Evolutionary conservation across 1,140 invertebrate genomes (phyloP), one percentile per base, ranked within the genome.

Genomic region (Brachionus rotundiformis): DNA sequence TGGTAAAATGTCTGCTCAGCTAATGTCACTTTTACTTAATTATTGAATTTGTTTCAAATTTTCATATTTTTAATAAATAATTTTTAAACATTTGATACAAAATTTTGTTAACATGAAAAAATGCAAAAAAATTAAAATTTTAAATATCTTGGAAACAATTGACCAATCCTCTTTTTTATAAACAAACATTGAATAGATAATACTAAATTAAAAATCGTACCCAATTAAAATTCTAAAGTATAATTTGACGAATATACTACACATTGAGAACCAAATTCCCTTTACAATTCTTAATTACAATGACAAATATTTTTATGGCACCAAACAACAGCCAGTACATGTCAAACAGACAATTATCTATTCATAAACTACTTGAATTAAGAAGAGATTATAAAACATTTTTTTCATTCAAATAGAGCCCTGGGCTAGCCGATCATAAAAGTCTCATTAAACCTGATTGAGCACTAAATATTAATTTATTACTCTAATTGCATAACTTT

Each of bases 401-500:
- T 54, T 23, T 54, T 16, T 54, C 19, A 19, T 4, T 8, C 7
- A 19, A 16, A 25, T 19, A 54, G 7, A 25, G 47, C 47, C 19
- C n/a, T 7, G 47, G 16, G 47, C 47, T 54, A 23, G n/a, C 23
- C 23, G 47, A 54, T 25, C 47, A 68, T 68, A 68, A 33, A 68
- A 68, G 16, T 68, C 63, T 68, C 31, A 68, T 68, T 33, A 29
- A 11, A 63, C 8, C 29, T 63, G 61, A 63, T 63, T 63, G 61
- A 63, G 61, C 61, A 63, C 25, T 29, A 63, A 63, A 36, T 36
- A 68, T 68, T 36, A 68, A 36, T 68, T 36, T 36, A 36, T 68
- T 68, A 16, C 29, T 36, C 33, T 36, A 68, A 68, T 68, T 68
- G 63, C 63, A 68, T 68, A 68, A 68, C 63, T 68, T 68, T 68